Evolutionary conservation across 2,888 invertebrate species (phyloP), one percentile per base, ranked within the genome.

Genomic region (Cryptus armator): DNA sequence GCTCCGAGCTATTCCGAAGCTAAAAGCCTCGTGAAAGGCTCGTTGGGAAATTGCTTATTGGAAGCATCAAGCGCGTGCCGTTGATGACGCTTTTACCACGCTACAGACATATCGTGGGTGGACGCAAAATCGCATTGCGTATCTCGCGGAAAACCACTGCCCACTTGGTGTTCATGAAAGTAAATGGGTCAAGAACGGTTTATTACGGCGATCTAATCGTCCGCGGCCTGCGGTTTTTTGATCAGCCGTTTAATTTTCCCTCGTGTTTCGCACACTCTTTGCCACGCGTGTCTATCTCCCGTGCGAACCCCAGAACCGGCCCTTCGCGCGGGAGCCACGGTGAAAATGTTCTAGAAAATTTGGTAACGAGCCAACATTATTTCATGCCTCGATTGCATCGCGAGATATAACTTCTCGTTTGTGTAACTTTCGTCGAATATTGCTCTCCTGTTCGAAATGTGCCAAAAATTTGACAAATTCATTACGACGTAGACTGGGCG

Each of bases 181-280:
- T 85, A 91, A 92, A 90, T 89, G 88, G 91, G 90, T 92, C 92
- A 92, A 91, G 92, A 91, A 86, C 90, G 87, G 72, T 82, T 86
- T 81, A 83, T 77, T 80, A 87, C 77, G 84, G 37, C 74, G 85
- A 81, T 81, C 84, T 81, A 86, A 88, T 86, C 85, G 83, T 72
- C 66, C 74, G 79, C 37, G 7, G 37, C 83, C 82, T 81, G 19
- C 77, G 80, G 83, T 70, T 85, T 81, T 84, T 81, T 84, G 80
- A 83, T 81, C 87, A 84, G 72, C 77, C 82, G 81, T 77, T 86
- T 85, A 81, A 87, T 87, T 86, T 86, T 71, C 16, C 80, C 71
- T 74, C 72, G 59, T 77, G 56, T 19, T 71, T 85, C 75, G 70
- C 77, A 5, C 37, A 48, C 14, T 16, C n/a, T 6, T n/a, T 12